phyloP scores from a whole-genome alignment of 2,113 vertebrate species.

The Speoplatyrhinus poulsoni region DNA sequence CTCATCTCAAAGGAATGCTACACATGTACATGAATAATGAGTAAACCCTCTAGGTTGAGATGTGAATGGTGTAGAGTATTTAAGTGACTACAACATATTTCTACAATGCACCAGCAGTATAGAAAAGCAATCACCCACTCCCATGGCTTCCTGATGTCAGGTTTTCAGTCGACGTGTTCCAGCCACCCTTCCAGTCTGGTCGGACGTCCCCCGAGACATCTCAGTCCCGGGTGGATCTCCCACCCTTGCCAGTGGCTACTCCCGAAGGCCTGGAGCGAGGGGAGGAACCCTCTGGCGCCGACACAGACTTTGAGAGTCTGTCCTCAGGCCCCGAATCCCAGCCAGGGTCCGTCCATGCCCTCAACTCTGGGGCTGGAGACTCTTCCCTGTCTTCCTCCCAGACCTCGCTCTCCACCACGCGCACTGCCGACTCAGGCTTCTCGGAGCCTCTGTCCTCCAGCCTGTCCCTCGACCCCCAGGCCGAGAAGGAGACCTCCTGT shows the following conservation, averaged over 20 bases:
- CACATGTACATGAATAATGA: background rate
- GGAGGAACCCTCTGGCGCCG: constrained; percentile 42
- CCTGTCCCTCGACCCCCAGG: constrained; percentile 70
- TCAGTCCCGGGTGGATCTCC: constrained; percentile 63
- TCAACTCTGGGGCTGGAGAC: constrained; percentile 67
- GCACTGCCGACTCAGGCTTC: constrained; percentile 84
- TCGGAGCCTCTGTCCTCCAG: constrained; percentile 75
- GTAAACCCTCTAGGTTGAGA: too few relatives aligned
- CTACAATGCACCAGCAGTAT: too few relatives aligned
- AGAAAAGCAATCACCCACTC: background rate
- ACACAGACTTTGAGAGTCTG: constrained; percentile 25
- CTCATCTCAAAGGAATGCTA: too few relatives aligned
- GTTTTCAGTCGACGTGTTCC: constrained; percentile 97
- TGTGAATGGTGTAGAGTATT: too few relatives aligned
- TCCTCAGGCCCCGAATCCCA: constrained; percentile 39
- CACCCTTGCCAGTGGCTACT: constrained; percentile 59
- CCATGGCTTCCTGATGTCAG: constrained; percentile 43
- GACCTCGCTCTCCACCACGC: constrained; percentile 68
- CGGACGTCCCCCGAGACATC: constrained; percentile 84
- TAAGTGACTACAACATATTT: too few relatives aligned
- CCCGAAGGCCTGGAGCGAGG: constrained; percentile 57
- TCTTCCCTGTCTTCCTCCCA: constrained; percentile 61
- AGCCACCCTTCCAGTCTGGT: constrained; percentile 92
- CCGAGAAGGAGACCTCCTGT: constrained; percentile 85
- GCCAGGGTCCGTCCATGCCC: constrained; percentile 37